A percentile compares a stretch with the other conserved stretches of the same genome.
Conservation (phyloP, 2,113 vertebrate species). For the Lepus timidus region DNA sequence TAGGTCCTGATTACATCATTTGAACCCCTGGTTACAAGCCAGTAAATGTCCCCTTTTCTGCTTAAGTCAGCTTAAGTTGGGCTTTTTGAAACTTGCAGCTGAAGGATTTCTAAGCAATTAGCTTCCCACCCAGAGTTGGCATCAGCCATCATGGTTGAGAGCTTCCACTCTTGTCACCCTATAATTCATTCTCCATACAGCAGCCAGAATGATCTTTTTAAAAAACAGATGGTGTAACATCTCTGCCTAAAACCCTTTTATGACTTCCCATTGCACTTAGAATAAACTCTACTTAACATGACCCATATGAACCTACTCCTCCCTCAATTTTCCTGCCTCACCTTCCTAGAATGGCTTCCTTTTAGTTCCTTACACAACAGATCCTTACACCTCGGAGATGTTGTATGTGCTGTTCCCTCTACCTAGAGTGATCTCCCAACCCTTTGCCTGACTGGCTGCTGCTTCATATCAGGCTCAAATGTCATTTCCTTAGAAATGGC, state of each 20-base stretch:
- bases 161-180: background rate
- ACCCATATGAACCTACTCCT: background rate
- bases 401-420: background rate
- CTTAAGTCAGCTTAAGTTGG: background rate
- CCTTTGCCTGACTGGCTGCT: background rate
- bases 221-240: slow-evolving; percentile 7
- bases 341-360: background rate
- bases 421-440: background rate
- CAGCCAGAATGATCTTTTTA: slow-evolving; percentile 11
- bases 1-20: slow-evolving; percentile 19
- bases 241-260: slow-evolving; percentile 12
- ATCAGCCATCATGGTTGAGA: background rate
- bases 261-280: background rate
- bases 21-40: slow-evolving; percentile 3
- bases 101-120: slow-evolving; percentile 32
- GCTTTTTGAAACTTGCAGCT: background rate
- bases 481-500: background rate
- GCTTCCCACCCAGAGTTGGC: background rate
- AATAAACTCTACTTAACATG: slow-evolving; percentile 35
- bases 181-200: background rate
- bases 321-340: background rate
- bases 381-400: background rate
- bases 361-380: background rate
- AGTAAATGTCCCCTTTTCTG: slow-evolving; percentile 5
- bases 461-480: background rate